A percentile compares a stretch with the other conserved stretches of the same genome.
These are phyloP conservation scores for Trematocara stigmaticum DNA, from an alignment of 2,113 vertebrate species.

Conservation along the genomic window DNA sequence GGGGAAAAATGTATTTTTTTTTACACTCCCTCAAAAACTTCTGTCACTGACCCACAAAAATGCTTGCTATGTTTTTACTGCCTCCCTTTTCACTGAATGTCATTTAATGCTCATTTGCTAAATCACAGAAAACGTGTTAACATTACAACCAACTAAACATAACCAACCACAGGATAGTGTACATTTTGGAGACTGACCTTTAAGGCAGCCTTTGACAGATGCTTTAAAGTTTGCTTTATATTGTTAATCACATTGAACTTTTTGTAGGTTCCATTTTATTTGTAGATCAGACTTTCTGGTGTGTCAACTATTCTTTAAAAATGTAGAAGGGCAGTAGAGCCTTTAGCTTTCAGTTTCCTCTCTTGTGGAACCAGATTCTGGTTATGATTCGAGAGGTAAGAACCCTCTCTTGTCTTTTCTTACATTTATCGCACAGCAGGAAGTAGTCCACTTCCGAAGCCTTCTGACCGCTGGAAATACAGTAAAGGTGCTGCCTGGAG, in stretches of 20 bases:
- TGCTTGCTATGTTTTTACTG: background rate
- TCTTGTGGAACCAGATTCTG: background rate
- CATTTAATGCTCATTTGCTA: background rate
- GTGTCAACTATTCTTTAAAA: background rate
- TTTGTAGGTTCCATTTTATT: background rate
- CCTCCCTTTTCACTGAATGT: background rate
- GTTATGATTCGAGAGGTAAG: background rate
- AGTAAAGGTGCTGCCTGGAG: background rate
- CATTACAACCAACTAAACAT: background rate
- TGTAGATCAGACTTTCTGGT: background rate
- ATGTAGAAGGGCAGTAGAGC: background rate
- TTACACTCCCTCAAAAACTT: conserved; percentile 6
- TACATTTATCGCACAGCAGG: background rate
- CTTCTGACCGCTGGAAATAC: background rate
- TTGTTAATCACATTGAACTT: background rate
- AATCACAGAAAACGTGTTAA: background rate
- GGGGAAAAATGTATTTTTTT: background rate
- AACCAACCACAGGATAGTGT: background rate
- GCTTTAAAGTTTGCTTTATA: background rate
- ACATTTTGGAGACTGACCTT: background rate
- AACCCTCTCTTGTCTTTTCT: background rate
- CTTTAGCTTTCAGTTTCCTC: background rate
- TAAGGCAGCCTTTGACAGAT: background rate
- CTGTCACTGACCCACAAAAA: background rate
- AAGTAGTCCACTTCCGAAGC: background rate